phyloP scores from a whole-genome alignment of 2,797 vertebrate species.

The Crenichthys baileyi region DNA sequence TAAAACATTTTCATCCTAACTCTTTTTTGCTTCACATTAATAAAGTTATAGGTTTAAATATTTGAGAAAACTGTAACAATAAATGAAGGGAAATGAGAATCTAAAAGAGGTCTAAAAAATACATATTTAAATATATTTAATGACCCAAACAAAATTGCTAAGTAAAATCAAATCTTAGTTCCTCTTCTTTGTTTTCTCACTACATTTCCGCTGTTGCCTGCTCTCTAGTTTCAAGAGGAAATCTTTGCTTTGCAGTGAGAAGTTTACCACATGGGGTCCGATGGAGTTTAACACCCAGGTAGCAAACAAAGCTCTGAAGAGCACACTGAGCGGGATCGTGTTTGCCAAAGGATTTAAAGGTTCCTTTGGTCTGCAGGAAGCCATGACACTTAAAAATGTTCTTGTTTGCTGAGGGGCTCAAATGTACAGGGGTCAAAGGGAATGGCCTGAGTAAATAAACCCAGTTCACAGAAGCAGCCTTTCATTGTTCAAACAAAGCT shows the following conservation, averaged over 20 bases:
- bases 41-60: too few species aligned
- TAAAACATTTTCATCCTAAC: too few species aligned
- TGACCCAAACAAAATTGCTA: neutral
- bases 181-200: neutral
- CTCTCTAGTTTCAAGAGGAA: neutral
- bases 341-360: constrained; percentile 38
- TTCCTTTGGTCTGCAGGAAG: neutral
- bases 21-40: too few species aligned
- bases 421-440: constrained; percentile 16
- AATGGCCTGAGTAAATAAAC: neutral
- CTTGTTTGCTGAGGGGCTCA: constrained; percentile 11
- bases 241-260: constrained; percentile 20
- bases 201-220: neutral
- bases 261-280: constrained; percentile 30
- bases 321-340: constrained; percentile 32
- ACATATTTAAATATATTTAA: neutral
- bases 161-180: neutral
- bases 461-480: neutral
- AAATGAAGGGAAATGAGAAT: neutral
- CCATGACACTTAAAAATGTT: constrained; percentile 7
- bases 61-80: neutral
- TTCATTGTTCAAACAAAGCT: neutral
- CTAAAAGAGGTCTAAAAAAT: neutral
- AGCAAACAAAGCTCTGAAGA: constrained; percentile 32
- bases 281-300: constrained; percentile 32